These are phyloP conservation scores for Poecilia wingei DNA, from an alignment of 2,797 vertebrate species.

Conservation along the genomic window DNA sequence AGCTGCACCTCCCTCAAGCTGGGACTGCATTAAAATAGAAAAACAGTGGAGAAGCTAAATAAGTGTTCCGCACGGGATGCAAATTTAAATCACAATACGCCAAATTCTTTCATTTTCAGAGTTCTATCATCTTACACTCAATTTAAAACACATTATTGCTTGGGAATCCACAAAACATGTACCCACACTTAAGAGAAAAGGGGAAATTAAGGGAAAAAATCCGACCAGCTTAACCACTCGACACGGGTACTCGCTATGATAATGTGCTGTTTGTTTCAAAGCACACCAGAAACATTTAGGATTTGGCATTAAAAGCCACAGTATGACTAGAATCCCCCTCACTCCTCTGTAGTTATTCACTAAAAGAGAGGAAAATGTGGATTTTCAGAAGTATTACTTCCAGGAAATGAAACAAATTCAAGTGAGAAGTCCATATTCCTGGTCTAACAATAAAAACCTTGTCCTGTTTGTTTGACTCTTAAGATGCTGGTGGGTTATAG, in stretches of 20 bases:
- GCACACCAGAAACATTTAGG: conserved; percentile 64
- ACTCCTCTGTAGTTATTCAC: conserved; percentile 29
- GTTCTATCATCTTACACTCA: conserved; percentile 70
- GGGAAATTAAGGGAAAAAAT: conserved; percentile 40
- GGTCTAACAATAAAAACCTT: conserved; percentile 55
- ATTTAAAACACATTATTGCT: conserved; percentile 63
- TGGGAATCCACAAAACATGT: conserved; percentile 63
- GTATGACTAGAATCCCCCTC: conserved; percentile 48
- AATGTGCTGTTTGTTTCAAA: conserved; percentile 53
- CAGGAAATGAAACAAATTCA: conserved; percentile 62
- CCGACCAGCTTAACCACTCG: conserved; percentile 40
- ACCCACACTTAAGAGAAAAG: conserved; percentile 56
- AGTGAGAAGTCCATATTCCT: conserved; percentile 73
- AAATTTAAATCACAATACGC: conserved; percentile 69
- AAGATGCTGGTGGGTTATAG: conserved; percentile 52
- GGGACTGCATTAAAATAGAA: conserved; percentile 26
- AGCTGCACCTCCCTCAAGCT: conserved; percentile 41
- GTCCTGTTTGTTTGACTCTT: conserved; percentile 64
- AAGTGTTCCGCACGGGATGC: conserved; percentile 53
- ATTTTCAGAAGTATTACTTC: conserved; percentile 62
- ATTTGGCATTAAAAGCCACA: conserved; percentile 63
- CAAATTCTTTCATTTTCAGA: conserved; percentile 56
- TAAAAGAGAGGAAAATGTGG: conserved; percentile 59
- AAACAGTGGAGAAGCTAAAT: conserved; percentile 29
- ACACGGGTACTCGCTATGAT: conserved; percentile 40